Conservation (phyloP, 2,113 vertebrate genomes). For the Phocoena phocoena region DNA sequence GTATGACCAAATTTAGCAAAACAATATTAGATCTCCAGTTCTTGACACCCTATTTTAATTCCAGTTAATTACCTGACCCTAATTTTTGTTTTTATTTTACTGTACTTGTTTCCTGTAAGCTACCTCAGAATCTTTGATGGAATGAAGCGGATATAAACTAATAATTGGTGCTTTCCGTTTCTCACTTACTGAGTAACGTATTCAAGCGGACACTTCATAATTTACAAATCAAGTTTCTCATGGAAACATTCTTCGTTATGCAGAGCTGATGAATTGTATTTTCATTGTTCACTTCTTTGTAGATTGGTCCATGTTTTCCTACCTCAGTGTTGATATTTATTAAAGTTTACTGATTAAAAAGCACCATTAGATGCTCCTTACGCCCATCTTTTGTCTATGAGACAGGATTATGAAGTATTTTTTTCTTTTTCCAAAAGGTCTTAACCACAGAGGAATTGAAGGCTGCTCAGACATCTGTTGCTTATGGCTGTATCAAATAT, state of each 20-base stretch:
- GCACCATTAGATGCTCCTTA: neutral
- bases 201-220: neutral
- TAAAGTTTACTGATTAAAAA: neutral
- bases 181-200: neutral
- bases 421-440: slow-evolving; percentile 75
- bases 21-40: neutral
- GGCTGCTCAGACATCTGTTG: slow-evolving; percentile 92
- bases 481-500: slow-evolving; percentile 97
- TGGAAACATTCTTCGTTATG: neutral
- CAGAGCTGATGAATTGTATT: neutral
- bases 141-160: neutral
- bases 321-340: neutral
- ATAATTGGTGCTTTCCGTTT: neutral
- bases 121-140: neutral
- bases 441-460: slow-evolving; percentile 91
- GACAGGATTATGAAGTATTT: neutral
- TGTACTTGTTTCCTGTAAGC: neutral
- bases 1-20: neutral
- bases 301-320: neutral
- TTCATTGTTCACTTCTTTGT: neutral
- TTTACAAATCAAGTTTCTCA: neutral
- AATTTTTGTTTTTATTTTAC: neutral
- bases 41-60: neutral
- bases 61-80: neutral
- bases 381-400: neutral